A percentile compares a stretch with the other conserved stretches of the same genome.
phyloP scores from a whole-genome alignment of 1,140 invertebrate species.

The Dreissena rostriformis region DNA sequence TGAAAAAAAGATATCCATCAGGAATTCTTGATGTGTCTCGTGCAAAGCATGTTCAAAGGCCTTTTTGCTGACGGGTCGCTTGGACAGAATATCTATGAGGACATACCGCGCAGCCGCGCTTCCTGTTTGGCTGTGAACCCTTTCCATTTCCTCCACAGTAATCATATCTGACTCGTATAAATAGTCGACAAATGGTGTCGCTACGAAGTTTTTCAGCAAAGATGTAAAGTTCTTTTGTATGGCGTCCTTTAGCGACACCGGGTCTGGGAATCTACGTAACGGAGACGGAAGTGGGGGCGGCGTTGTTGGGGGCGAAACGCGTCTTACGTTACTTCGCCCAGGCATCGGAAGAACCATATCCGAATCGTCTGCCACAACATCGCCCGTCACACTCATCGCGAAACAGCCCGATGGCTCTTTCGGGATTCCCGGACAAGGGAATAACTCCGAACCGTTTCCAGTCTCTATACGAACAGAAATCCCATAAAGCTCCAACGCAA shows the following conservation, averaged over 20 bases:
- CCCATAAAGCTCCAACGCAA: constrained; percentile 29
- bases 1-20: constrained; percentile 16
- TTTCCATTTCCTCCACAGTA: background rate
- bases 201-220: constrained; percentile 14
- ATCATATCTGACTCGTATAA: constrained; percentile 25
- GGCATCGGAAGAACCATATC: background rate
- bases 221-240: constrained; percentile 33
- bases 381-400: background rate
- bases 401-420: background rate
- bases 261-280: background rate
- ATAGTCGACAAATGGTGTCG: constrained; percentile 25
- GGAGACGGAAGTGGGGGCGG: background rate
- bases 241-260: constrained; percentile 2
- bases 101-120: constrained; percentile 8
- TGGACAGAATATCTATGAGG: constrained; percentile 10
- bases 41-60: constrained; percentile 19
- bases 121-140: constrained; percentile 4
- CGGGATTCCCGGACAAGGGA: background rate
- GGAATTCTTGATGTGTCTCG: constrained; percentile 25
- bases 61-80: constrained; percentile 27
- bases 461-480: constrained; percentile 1
- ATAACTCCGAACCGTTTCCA: background rate
- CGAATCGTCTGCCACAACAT: background rate
- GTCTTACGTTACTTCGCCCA: background rate
- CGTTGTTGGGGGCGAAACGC: background rate